Evolutionary conservation across 2,888 invertebrate genomes (phyloP), one percentile per base, ranked within the genome.

Genomic region (Andrena bicolor): DNA sequence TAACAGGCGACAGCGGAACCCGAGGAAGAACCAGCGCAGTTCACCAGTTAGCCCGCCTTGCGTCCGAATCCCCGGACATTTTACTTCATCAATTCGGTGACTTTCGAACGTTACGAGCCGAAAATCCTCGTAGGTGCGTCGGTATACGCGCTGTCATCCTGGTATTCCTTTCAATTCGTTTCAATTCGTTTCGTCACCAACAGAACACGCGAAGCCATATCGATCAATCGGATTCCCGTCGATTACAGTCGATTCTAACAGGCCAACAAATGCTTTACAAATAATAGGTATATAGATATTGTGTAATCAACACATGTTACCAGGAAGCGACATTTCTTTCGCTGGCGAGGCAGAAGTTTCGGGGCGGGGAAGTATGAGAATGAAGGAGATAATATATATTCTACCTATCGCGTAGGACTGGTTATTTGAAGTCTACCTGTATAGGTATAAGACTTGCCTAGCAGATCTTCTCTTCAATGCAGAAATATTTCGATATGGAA

Each of bases 151-250:
- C 85, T 84, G 85, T 82, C 80, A 85, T 79, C 74, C 61, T 61
- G 74, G 69, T 76, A 53, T 48, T 84, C 76, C 72, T 79, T 84
- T 71, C 35, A 32, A 32, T 32, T 32, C 32, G 2, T 32, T 8
- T 32, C 32, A 32, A 32, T 8, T 32, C 32, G 32, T 32, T 30
- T 30, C 68, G 74, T 76, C 68, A 70, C 68, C 66, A 65, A 49
- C 61, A 8, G 23, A 48, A 66, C 58, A 20, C 58, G 23, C 23
- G 26, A 10, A 28, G 56, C 61, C 30, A 58, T 82, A 86, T 88
- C 88, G 87, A 87, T 87, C 84, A 88, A 84, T 86, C 88, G 87
- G 76, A 80, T 60, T 72, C 49, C 32, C 73, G 70, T 84, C 80
- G 88, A 87, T 86, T 79, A 35, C n/a, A 84, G 84, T 77, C 80